These are phyloP conservation scores for Carassius auratus DNA, from an alignment of 2,113 vertebrate genomes.

Conservation along the genomic window DNA sequence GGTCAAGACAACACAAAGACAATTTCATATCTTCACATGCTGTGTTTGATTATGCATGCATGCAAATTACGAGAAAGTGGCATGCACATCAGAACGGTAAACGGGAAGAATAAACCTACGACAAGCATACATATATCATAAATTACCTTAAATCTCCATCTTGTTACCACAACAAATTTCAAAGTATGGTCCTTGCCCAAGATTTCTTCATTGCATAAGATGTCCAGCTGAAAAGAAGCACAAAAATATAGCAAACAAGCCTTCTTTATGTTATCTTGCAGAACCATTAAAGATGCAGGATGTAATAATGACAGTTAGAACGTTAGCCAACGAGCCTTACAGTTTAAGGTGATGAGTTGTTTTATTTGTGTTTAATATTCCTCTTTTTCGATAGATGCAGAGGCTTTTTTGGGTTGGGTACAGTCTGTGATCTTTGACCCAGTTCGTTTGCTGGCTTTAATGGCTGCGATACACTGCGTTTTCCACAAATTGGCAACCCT, in stretches of 20 bases:
- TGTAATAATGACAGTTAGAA: no score
- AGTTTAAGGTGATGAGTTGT: no score
- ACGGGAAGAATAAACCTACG: not conserved
- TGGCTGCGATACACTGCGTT: no score
- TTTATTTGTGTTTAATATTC: no score
- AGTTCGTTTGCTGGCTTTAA: no score
- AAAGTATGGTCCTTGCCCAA: conserved; percentile 98
- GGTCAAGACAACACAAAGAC: not conserved
- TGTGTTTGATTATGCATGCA: not conserved
- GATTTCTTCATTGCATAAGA: conserved; percentile 99
- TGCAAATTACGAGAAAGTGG: not conserved
- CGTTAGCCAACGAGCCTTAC: no score
- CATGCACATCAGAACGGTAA: not conserved
- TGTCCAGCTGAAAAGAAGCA: conserved; percentile 86
- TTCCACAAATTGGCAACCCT: no score
- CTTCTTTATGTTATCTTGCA: not conserved
- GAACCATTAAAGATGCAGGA: not conserved
- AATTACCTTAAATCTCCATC: conserved; percentile 98
- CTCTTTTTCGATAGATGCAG: no score
- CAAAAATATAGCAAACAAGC: not conserved
- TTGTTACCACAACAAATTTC: conserved; percentile 98
- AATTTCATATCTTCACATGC: not conserved
- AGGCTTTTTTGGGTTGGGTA: no score
- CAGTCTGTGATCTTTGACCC: no score
- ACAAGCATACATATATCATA: not conserved